Conservation (phyloP, 2,113 vertebrate genomes). For the Psilopogon haemacephalus region DNA sequence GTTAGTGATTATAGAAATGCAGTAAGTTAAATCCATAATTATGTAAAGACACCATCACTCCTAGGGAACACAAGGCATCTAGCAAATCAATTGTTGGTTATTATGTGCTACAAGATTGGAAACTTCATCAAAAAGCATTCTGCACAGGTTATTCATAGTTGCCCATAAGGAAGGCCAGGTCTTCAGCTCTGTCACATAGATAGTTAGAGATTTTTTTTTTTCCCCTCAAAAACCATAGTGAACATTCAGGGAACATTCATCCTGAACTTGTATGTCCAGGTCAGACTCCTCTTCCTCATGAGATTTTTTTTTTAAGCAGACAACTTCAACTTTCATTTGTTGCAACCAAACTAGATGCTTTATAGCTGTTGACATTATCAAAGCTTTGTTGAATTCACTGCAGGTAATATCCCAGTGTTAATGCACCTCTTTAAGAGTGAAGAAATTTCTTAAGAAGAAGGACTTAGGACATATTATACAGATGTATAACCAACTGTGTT, state of each 20-base stretch:
- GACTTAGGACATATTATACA: not conserved
- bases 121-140: not conserved
- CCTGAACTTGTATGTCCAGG: not conserved
- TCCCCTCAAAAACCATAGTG: not conserved
- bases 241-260: not conserved
- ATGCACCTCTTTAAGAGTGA: not conserved
- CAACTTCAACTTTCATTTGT: not conserved
- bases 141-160: not conserved
- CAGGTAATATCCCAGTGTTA: not conserved
- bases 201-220: not conserved
- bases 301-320: not conserved
- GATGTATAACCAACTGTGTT: too few relatives aligned
- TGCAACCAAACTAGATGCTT: not conserved
- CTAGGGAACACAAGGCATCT: not conserved
- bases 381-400: not conserved
- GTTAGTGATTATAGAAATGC: not conserved
- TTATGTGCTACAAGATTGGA: not conserved
- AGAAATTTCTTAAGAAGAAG: not conserved
- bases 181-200: not conserved
- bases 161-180: accelerated
- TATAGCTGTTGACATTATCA: not conserved
- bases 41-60: not conserved
- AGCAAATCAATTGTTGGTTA: not conserved
- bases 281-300: not conserved
- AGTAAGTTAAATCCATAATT: not conserved